Base-by-base conservation (phyloP, 1,140 invertebrate species). In the Eubasilissa regina region DNA sequence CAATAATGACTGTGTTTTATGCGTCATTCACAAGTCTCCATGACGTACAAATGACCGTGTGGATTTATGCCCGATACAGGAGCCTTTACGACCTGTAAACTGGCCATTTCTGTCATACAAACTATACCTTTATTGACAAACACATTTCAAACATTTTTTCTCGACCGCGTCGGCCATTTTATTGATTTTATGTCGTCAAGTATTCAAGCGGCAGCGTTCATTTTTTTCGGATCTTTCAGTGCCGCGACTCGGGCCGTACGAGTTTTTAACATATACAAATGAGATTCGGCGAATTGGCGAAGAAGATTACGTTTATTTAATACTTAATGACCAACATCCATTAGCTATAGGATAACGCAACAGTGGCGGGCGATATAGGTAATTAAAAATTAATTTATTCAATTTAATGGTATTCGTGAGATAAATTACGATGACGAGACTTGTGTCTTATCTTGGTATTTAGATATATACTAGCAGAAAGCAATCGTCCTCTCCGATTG, bases 21-120 rank as follows among this genome's bases (percentile, higher is more conserved):
- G 68, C 25, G 68, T 55, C 68, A 44, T 73, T 73, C 53, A 73
- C 68, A 53, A 35, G 47, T 73, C 64, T 51, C 17, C 48, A 12
- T 25, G 68, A 35, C 68, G 53, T n/a, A n/a, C 15, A 35, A 73
- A 73, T 73, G 68, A 21, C 48, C 21, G 15, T 12, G 68, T n/a
- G 25, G 51, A 73, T 73, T 73, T 78, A 78, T 82, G 81, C 78
- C 81, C 79, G 73, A 74, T 72, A 70, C 62, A 75, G 64, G 58
- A 80, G 75, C 81, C 55, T 82, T 82, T 82, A 82, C 62, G 81
- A 82, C 45, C 81, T 79, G 78, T 77, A 82, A 82, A 82, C 51
- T 55, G 73, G 74, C 75, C 78, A 80, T 82, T 75, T 78, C 44
- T 80, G 79, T 80, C 79, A 79, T 79, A 66, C 70, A 75, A 78